Conservation (phyloP, 2,113 vertebrate species). For the Protomyctophum bolini region DNA sequence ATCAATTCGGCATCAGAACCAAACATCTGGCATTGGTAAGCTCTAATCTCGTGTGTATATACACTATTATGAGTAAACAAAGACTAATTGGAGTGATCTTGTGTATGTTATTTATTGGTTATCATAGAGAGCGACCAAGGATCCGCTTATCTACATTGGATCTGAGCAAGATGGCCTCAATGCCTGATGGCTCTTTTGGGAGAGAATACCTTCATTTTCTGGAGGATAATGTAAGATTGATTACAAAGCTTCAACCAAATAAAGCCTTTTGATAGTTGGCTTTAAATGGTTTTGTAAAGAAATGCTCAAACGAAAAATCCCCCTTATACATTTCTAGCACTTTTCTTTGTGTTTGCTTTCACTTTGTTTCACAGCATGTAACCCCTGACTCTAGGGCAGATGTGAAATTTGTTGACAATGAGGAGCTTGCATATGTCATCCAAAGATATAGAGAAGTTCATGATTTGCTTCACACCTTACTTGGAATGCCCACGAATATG, state of each 20-base stretch:
- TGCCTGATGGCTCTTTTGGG: slow-evolving; percentile 87
- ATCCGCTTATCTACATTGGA: slow-evolving; percentile 90
- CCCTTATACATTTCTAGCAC: background rate
- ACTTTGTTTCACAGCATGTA: slow-evolving; percentile 76
- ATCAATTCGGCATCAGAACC: too few relatives aligned
- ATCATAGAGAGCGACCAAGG: slow-evolving; percentile 86
- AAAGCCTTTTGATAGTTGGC: background rate
- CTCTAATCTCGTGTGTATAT: background rate
- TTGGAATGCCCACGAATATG: slow-evolving; percentile 96
- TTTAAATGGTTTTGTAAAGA: background rate
- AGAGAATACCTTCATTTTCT: slow-evolving; percentile 89
- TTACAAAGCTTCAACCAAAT: background rate
- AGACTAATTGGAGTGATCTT: background rate
- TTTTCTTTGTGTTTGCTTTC: background rate
- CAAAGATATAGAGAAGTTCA: slow-evolving; percentile 95
- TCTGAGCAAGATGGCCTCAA: slow-evolving; percentile 73
- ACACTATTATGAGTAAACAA: background rate
- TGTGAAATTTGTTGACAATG: slow-evolving; percentile 90
- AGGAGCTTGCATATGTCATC: slow-evolving; percentile 93
- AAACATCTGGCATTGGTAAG: too few relatives aligned
- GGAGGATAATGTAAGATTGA: slow-evolving; percentile 86
- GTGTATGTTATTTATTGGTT: background rate
- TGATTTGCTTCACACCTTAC: slow-evolving; percentile 91
- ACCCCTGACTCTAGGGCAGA: slow-evolving; percentile 91
- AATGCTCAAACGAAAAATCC: background rate